Base-by-base conservation (phyloP, 64 coral and sea anemone genomes). In the Pocillopora verrucosa region DNA sequence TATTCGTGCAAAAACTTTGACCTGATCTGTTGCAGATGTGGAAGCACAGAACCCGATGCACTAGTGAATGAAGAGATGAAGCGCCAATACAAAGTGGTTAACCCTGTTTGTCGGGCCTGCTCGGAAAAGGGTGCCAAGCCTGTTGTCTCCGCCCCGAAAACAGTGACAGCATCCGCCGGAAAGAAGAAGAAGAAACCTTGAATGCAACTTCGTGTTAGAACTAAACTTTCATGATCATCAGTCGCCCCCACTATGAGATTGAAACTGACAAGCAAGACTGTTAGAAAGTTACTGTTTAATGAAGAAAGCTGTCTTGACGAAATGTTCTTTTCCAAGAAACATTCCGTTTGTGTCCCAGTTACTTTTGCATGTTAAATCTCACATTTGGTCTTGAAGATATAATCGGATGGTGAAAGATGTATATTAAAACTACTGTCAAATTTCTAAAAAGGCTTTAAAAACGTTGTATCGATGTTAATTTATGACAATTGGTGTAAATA, bases 51-150 rank as follows among this genome's bases (percentile, higher is more conserved):
- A 73, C 65, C 84, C 65, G 84, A 87, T 41, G 65, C 35, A 87
- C 65, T 65, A 17, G 30, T 30, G 30, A 30, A 30, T n/a, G n/a
- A n/a, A n/a, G n/a, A n/a, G n/a, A n/a, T n/a, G n/a, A n/a, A 75
- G 70, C 70, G 86, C 84, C 68, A 87, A 87, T 87, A 87, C 84
- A 87, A 87, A 87, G 84, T 87, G 84, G 38, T 58, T 87, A 74
- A 87, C 86, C 86, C 86, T 87, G 86, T 87, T 76, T 87, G 86
- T 70, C 72, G 72, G 57, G 60, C 72, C 34, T 76, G 72, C 74
- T 87, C 36, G 34, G 67, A 87, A 87, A 87, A 73, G 84, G 84
- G 84, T 20, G 9, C 60, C 60, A 61, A 0, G 84, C 35, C 84
- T 87, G 84, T 74, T 72, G 84, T 87, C 84, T 87, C 68, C 58